A percentile compares a stretch with the other conserved stretches of the same genome.
These are phyloP conservation scores for Coremacera marginata DNA, from an alignment of 2,888 invertebrate species.

Conservation along the genomic window DNA sequence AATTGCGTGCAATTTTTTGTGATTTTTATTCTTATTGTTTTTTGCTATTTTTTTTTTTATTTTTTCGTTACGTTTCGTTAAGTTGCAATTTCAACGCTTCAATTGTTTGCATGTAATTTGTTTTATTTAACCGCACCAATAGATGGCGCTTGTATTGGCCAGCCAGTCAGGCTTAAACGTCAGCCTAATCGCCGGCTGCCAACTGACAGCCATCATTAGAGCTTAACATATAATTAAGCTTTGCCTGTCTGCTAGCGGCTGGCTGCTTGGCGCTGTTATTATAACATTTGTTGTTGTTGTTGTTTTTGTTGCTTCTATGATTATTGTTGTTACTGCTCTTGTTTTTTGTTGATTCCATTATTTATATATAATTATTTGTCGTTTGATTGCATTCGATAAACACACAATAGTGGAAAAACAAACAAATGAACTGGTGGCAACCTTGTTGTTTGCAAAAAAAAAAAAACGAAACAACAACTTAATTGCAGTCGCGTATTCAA, in stretches of 20 bases:
- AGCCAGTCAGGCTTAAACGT: conserved; percentile 8
- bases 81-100: neutral
- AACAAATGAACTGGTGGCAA: neutral
- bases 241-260: neutral
- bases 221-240: conserved; percentile 15
- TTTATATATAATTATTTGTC: conserved; percentile 9
- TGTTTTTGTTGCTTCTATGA: neutral
- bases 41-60: neutral
- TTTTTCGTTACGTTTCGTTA: conserved; percentile 12
- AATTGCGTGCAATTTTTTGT: neutral
- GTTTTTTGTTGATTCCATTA: neutral
- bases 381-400: conserved; percentile 2
- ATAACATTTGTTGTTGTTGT: neutral
- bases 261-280: neutral
- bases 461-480: neutral
- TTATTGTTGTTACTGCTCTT: conserved; percentile 2
- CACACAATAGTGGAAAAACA: neutral
- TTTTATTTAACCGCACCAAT: neutral
- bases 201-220: conserved; percentile 30
- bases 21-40: too few relatives aligned
- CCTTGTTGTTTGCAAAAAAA: conserved; percentile 4
- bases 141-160: neutral
- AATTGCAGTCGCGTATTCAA: conserved; percentile 12
- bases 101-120: neutral
- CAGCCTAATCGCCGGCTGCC: conserved; percentile 15